These are phyloP conservation scores for Melanotaenia maccullochi DNA, from an alignment of 2,797 vertebrate species.

Conservation along the genomic window DNA sequence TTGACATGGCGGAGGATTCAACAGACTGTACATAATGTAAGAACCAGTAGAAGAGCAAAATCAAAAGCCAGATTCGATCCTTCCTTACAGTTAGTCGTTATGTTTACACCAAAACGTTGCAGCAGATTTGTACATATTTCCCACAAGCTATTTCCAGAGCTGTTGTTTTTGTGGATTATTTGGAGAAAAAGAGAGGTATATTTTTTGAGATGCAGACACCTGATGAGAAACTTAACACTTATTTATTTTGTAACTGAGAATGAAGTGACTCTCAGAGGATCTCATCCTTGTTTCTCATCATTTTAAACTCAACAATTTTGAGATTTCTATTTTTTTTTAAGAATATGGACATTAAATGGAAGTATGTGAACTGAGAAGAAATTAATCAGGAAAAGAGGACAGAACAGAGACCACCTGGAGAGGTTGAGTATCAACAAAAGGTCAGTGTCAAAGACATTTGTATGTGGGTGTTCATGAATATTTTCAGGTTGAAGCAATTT, in stretches of 20 bases:
- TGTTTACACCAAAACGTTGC: constrained; percentile 60
- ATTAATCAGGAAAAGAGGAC: constrained; percentile 44
- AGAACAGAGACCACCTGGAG: constrained; percentile 52
- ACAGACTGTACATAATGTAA: constrained; percentile 60
- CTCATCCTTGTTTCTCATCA: constrained; percentile 52
- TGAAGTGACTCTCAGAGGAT: constrained; percentile 18
- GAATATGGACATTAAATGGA: constrained; percentile 24
- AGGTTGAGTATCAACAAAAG: constrained; percentile 42
- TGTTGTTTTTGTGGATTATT: constrained; percentile 25
- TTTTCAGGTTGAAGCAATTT: no score
- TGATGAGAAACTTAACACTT: constrained; percentile 6
- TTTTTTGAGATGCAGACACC: constrained; percentile 31
- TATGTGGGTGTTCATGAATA: no score
- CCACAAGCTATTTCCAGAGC: constrained; percentile 16
- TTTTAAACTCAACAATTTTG: constrained; percentile 26
- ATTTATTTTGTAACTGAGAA: constrained; percentile 22
- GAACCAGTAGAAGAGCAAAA: constrained; percentile 26
- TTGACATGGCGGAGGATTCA: constrained; percentile 58
- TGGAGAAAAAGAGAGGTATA: constrained; percentile 9
- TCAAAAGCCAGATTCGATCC: constrained; percentile 43
- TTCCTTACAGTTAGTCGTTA: constrained; percentile 45
- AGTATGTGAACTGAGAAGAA: constrained; percentile 25
- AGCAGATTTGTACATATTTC: constrained; percentile 60
- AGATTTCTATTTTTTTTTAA: constrained; percentile 2
- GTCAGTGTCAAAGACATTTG: constrained; percentile 50